These are phyloP conservation scores for Achlya flavicornis DNA, from an alignment of 2,888 invertebrate genomes.

Conservation along the genomic window DNA sequence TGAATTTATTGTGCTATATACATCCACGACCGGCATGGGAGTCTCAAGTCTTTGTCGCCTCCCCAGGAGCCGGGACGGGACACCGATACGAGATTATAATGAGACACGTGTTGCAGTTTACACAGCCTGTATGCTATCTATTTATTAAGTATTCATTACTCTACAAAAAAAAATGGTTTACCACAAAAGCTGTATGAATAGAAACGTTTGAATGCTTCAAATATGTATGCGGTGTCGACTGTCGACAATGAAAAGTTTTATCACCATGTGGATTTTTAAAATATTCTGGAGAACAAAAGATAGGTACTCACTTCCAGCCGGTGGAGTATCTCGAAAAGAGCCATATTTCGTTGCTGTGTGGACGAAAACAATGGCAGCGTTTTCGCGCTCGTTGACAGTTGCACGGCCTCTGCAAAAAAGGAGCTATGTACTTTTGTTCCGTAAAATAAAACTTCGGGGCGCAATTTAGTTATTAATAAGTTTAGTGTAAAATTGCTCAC, in stretches of 20 bases:
- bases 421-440: constrained; percentile 21
- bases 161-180: constrained; percentile 40
- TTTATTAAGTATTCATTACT: constrained; percentile 36
- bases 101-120: constrained; percentile 69
- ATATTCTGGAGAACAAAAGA: constrained; percentile 45
- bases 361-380: constrained; percentile 95
- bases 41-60: constrained; percentile 52
- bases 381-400: constrained; percentile 95
- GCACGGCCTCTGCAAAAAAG: constrained; percentile 92
- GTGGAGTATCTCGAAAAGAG: constrained; percentile 98
- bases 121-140: constrained; percentile 48
- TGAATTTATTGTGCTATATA: constrained; percentile 55
- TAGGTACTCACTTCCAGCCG: constrained; percentile 91
- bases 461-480: constrained; percentile 4
- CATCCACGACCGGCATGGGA: constrained; percentile 37
- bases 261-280: constrained; percentile 40
- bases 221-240: constrained; percentile 25
- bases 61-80: constrained; percentile 29
- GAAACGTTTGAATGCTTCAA: constrained; percentile 44
- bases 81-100: constrained; percentile 45
- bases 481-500: constrained; percentile 51
- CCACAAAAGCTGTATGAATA: constrained; percentile 53
- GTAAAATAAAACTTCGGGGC: constrained; percentile 21
- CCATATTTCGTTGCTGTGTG: constrained; percentile 97
- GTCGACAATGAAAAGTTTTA: constrained; percentile 30